Base-by-base conservation (phyloP, 2,888 invertebrate genomes). In the Lasioglossum zephyrum region DNA sequence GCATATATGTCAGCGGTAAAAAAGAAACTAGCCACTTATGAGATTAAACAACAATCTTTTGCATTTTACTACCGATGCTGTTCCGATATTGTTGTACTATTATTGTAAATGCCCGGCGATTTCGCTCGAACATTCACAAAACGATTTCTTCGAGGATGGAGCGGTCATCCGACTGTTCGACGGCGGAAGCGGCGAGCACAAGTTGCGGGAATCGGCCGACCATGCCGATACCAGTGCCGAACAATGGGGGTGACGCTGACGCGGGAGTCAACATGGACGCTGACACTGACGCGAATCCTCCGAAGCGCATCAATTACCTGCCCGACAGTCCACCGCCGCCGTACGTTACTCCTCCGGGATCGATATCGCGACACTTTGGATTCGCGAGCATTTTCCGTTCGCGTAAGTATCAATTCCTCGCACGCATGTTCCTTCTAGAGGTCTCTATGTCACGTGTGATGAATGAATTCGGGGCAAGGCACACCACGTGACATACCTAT, bases 251-350 rank as follows among this genome's bases (percentile, higher is more conserved):
- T 8, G 18, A 63, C 2, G 31, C 5, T 31, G 31, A 3, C 18
- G 31, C 16, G 8, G 31, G 18, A 9, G 18, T n/a, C 44, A 1
- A 22, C n/a, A 44, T 18, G 9, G 39, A 31, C 6, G 8, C 18
- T 63, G 1, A 22, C n/a, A 44, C 22, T 4, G 39, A 22, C 4
- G 13, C 11, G 5, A 36, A 36, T 36, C 16, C 16, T 11, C 41
- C 47, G 73, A 44, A 18, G 11, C 73, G 70, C 13, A 44, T 60
- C 9, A 18, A 31, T 16, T 60, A 81, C 26, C 81, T 92, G 41
- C 94, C 95, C 3, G 93, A 94, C 81, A 95, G 93, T 82, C 95
- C 95, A n/a, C 95, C 95, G 0, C 95, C 95, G 3, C 94, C 95
- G 8, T 95, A 95, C 81, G 88, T 94, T 8, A 95, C 94, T 49